Conservation (phyloP, 1,140 invertebrate genomes). For the Philaenus spumarius region DNA sequence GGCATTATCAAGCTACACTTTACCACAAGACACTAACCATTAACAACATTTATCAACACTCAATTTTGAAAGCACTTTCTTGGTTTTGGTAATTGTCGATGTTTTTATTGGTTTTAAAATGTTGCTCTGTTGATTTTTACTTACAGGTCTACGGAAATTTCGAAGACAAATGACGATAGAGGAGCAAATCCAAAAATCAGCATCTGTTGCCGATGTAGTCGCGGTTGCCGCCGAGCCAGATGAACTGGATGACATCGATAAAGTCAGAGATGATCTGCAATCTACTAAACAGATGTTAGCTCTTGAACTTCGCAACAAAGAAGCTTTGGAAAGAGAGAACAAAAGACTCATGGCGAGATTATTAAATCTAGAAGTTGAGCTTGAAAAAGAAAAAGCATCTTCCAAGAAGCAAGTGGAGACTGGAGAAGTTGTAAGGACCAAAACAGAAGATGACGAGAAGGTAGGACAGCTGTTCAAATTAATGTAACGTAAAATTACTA, state of each 20-base stretch:
- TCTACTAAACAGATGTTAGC: slow-evolving; percentile 86
- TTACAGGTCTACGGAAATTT: slow-evolving; percentile 69
- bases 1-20: too few relatives aligned
- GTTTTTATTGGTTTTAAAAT: too few relatives aligned
- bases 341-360: slow-evolving; percentile 70
- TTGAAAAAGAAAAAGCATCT: slow-evolving; percentile 48
- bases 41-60: too few relatives aligned
- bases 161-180: slow-evolving; percentile 81
- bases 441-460: slow-evolving; percentile 52
- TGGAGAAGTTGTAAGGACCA: slow-evolving; percentile 29
- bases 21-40: background rate
- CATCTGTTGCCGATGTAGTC: slow-evolving; percentile 54
- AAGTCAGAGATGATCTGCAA: slow-evolving; percentile 78
- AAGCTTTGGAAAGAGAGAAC: slow-evolving; percentile 77
- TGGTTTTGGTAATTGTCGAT: too few relatives aligned
- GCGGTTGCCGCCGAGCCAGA: slow-evolving; percentile 49
- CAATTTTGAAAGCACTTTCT: background rate
- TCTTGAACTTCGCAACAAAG: slow-evolving; percentile 76
- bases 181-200: slow-evolving; percentile 75
- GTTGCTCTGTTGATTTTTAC: too few relatives aligned
- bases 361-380: slow-evolving; percentile 67
- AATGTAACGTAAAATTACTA: too few relatives aligned
- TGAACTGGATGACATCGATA: slow-evolving; percentile 79
- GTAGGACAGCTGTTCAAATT: too few relatives aligned
- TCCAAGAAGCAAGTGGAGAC: slow-evolving; percentile 12